phyloP scores from a whole-genome alignment of 2,113 vertebrate genomes.

The Peromyscus polionotus region DNA sequence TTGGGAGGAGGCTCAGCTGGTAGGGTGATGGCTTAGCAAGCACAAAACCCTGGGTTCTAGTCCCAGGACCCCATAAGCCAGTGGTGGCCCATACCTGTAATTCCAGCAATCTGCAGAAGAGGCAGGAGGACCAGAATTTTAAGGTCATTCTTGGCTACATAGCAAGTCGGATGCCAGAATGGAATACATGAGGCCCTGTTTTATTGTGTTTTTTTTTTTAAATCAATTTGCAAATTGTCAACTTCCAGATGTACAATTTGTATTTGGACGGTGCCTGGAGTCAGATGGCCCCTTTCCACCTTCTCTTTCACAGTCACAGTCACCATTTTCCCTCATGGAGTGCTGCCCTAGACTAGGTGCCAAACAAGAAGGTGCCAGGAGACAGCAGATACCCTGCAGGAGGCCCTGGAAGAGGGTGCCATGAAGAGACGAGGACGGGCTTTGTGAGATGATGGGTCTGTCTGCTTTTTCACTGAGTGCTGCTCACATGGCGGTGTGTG shows the following conservation, averaged over 20 bases:
- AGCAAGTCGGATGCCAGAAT: background rate
- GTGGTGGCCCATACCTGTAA: background rate
- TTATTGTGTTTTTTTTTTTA: background rate
- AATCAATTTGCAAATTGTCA: background rate
- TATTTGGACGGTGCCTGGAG: background rate
- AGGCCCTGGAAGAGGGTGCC: background rate
- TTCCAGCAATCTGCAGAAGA: background rate
- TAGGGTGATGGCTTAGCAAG: background rate
- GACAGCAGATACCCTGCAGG: background rate
- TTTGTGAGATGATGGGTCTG: background rate
- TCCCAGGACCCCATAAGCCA: too few relatives aligned
- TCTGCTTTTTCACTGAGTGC: background rate
- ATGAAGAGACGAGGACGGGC: background rate
- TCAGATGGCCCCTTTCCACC: background rate
- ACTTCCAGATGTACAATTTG: background rate
- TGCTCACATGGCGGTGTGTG: background rate
- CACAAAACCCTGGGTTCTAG: background rate
- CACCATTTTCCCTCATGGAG: background rate
- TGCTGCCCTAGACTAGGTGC: background rate
- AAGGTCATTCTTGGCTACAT: background rate
- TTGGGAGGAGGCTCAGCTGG: background rate
- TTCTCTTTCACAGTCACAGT: background rate
- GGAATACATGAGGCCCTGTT: background rate
- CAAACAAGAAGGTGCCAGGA: background rate
- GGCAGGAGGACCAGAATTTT: too few relatives aligned